A percentile compares a stretch with the other conserved stretches of the same genome.
phyloP scores from a whole-genome alignment of 2,797 vertebrate species.

The Hydrocynus forskahlii region DNA sequence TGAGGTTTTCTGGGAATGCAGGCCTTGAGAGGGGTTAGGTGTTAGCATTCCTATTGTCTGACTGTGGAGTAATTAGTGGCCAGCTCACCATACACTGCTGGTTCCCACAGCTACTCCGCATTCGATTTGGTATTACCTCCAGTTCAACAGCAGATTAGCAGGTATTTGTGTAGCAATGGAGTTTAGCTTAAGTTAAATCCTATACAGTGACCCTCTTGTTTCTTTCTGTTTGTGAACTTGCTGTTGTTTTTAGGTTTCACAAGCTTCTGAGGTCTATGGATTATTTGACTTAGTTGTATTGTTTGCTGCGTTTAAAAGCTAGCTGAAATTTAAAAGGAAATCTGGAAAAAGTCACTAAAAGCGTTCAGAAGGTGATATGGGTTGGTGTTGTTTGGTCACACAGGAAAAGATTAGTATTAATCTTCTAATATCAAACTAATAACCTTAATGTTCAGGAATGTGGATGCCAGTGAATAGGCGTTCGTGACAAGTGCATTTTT shows the following conservation, averaged over 20 bases:
- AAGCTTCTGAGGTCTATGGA: neutral
- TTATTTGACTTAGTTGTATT: slow-evolving; percentile 10
- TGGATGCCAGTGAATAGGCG: neutral
- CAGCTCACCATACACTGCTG: slow-evolving; percentile 59
- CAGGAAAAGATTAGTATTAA: slow-evolving; percentile 32
- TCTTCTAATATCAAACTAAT: neutral
- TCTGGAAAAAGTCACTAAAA: slow-evolving; percentile 16
- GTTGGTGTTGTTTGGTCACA: neutral
- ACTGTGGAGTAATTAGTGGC: slow-evolving; percentile 60
- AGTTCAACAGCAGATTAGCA: slow-evolving; percentile 78
- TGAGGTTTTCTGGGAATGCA: slow-evolving; percentile 5
- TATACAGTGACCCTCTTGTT: slow-evolving; percentile 55
- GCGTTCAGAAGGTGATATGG: slow-evolving; percentile 5
- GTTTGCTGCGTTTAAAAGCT: slow-evolving; percentile 8
- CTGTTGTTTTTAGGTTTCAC: slow-evolving; percentile 15
- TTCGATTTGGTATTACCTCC: slow-evolving; percentile 71
- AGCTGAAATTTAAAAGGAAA: slow-evolving; percentile 16
- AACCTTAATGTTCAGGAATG: neutral
- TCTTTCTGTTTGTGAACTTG: slow-evolving; percentile 42
- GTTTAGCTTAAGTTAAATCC: slow-evolving; percentile 60
- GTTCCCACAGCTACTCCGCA: slow-evolving; percentile 78
- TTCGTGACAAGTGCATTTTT: neutral
- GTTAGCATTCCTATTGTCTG: slow-evolving; percentile 62
- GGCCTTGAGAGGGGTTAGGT: slow-evolving; percentile 37
- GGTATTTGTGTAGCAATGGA: slow-evolving; percentile 67